Percentiles rank a stretch among this genome's conserved stretches.
phyloP scores from a whole-genome alignment of 2,113 vertebrate genomes.

The Brienomyrus longianalis region DNA sequence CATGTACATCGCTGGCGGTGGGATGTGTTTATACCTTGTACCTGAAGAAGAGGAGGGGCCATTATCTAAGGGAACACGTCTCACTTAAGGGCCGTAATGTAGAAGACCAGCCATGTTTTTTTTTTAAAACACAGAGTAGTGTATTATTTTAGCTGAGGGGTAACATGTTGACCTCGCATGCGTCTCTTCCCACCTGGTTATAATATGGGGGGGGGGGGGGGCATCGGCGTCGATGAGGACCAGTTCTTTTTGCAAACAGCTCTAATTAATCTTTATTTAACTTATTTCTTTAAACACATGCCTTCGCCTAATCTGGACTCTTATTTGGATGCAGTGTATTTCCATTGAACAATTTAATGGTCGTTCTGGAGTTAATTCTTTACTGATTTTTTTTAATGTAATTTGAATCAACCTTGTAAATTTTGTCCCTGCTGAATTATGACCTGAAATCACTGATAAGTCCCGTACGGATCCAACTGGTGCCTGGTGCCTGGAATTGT shows the following conservation, averaged over 20 bases:
- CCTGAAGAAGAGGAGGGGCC: neutral
- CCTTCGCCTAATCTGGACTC: neutral
- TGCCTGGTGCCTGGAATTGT: constrained; percentile 40
- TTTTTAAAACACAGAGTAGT: neutral
- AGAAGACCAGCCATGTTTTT: neutral
- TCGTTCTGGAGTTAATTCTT: constrained; percentile 12
- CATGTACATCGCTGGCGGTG: neutral
- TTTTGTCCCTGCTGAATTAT: constrained; percentile 30
- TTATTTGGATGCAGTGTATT: neutral
- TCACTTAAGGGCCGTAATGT: neutral
- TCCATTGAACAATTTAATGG: neutral
- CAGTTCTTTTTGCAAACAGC: neutral
- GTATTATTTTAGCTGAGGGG: neutral
- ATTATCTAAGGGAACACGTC: neutral
- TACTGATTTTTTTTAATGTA: neutral
- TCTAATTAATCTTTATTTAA: neutral
- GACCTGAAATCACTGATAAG: constrained; percentile 28
- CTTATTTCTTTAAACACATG: neutral
- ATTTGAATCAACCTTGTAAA: constrained; percentile 31
- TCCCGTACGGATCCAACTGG: constrained; percentile 27
- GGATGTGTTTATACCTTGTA: neutral
- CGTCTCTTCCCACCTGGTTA: neutral
- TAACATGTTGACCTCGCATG: neutral
- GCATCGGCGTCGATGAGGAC: neutral
- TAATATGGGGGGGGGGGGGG: neutral